Evolutionary conservation across 2,888 invertebrate species (phyloP).

Genomic region (Diarsia rubi): DNA sequence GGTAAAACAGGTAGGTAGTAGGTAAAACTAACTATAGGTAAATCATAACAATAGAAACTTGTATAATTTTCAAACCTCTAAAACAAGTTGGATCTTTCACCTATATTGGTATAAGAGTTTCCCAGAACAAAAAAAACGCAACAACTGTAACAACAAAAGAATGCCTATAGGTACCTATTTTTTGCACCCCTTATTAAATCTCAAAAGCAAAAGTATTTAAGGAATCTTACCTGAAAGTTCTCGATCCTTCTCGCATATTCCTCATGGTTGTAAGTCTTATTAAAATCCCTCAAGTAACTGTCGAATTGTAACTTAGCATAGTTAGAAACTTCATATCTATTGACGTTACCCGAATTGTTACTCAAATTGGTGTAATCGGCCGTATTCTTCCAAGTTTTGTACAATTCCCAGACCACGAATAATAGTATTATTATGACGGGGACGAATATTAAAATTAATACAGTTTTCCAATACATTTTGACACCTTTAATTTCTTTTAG

Average conservation of each 20-base stretch:
- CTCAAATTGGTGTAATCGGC: not conserved
- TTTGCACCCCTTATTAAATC: not conserved
- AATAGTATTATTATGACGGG: not conserved
- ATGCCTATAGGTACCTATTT: no score
- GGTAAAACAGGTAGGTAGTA: no score
- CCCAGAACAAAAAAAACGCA: no score
- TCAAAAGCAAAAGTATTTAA: not conserved
- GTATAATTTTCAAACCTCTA: no score
- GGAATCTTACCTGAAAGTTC: slow-evolving; percentile 70
- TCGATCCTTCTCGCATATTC: slow-evolving; percentile 66
- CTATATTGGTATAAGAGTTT: no score
- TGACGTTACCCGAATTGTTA: no score
- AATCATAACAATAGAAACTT: no score
- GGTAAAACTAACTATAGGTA: no score
- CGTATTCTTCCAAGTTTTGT: no score
- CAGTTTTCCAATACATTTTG: not conserved
- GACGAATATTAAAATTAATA: not conserved
- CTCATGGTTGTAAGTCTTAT: slow-evolving; percentile 63
- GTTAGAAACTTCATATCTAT: not conserved
- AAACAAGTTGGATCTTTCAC: no score
- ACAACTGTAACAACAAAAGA: no score
- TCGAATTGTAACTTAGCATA: slow-evolving; percentile 41
- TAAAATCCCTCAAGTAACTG: slow-evolving; percentile 66
- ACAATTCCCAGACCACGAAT: not conserved
- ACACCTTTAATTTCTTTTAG: not conserved